Conservation (phyloP, 92 coral and sea anemone genomes). For the Epizoanthus illoricatus region DNA sequence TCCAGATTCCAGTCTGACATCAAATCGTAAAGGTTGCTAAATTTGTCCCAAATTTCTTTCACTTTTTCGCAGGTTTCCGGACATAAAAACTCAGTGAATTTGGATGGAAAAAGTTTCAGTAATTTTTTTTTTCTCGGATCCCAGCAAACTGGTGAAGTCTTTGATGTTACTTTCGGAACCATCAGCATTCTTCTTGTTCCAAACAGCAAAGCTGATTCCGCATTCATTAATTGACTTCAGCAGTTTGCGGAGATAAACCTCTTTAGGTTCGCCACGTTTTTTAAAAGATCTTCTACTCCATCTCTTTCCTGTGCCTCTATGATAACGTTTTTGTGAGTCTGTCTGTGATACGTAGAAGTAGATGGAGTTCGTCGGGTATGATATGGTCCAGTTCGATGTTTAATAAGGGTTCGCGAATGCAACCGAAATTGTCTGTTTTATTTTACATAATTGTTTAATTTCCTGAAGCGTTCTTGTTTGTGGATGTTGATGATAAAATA, state of each 20-base stretch:
- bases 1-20: too few relatives aligned
- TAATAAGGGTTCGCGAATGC: constrained; percentile 52
- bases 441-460: constrained; percentile 9
- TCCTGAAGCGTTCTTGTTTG: constrained; percentile 31
- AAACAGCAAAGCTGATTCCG: constrained; percentile 51
- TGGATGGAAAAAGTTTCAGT: constrained; percentile 39
- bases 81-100: constrained; percentile 35
- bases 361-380: constrained; percentile 68
- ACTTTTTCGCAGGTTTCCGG: constrained; percentile 53
- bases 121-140: constrained; percentile 62
- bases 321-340: constrained; percentile 58
- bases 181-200: constrained; percentile 72
- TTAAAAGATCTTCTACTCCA: constrained; percentile 50
- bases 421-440: constrained; percentile 9
- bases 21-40: too few relatives aligned
- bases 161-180: constrained; percentile 55
- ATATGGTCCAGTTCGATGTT: constrained; percentile 44
- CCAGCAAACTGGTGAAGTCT: constrained; percentile 62
- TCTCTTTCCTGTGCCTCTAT: constrained; percentile 60
- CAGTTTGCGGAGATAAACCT: constrained; percentile 16
- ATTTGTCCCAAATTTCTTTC: constrained; percentile 63
- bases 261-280: constrained; percentile 19
- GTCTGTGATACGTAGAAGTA: constrained; percentile 65
- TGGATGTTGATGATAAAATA: constrained; percentile 9
- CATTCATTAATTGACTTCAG: constrained; percentile 39